phyloP scores from a whole-genome alignment of 2,113 vertebrate genomes.

The Callocephalon fimbriatum region DNA sequence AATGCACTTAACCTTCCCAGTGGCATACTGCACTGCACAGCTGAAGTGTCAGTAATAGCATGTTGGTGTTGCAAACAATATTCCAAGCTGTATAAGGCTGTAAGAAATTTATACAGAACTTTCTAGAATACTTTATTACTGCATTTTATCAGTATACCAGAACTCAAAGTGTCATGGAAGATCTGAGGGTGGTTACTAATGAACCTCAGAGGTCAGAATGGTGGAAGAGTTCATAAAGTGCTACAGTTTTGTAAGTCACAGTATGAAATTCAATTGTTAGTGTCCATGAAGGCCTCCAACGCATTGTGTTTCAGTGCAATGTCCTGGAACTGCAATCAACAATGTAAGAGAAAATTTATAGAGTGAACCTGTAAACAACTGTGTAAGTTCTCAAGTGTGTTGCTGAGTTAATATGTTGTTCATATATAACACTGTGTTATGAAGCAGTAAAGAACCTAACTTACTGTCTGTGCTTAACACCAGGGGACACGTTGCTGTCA shows the following conservation, averaged over 20 bases:
- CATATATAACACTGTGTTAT: background rate
- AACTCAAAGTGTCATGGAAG: background rate
- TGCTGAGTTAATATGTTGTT: slow-evolving; percentile 10
- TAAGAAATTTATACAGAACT: background rate
- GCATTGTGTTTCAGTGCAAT: background rate
- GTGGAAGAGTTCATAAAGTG: background rate
- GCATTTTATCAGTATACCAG: background rate
- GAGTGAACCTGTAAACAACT: slow-evolving; percentile 18
- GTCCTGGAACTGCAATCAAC: background rate
- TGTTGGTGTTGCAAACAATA: background rate
- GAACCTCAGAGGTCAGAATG: background rate
- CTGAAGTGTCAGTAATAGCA: background rate
- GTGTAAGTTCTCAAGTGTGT: background rate
- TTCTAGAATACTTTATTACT: background rate
- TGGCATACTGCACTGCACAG: background rate
- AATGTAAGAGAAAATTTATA: background rate
- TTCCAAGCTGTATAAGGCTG: background rate
- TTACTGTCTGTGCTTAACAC: background rate
- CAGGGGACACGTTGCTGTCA: background rate
- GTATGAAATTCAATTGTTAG: background rate
- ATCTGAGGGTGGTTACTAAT: background rate
- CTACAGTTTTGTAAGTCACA: background rate
- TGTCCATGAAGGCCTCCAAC: background rate
- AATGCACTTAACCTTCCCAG: background rate
- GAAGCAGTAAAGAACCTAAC: background rate